Evolutionary conservation across 37 sponge, comb jelly and placozoan genomes (phyloP).

Genomic region (Chondrilla cf. caribensis): DNA sequence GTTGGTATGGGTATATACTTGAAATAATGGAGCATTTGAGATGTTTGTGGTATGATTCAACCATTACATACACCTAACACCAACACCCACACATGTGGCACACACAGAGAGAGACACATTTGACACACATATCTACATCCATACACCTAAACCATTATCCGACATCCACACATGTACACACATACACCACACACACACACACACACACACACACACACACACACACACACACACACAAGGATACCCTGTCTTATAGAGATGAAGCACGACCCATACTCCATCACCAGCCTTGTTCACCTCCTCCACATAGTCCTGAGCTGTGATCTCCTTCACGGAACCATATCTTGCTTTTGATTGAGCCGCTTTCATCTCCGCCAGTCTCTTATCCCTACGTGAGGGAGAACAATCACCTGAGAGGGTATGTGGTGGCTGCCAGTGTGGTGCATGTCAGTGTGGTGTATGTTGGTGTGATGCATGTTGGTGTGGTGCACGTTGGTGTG

Average conservation of each 20-base stretch:
- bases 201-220: slow-evolving; percentile 8
- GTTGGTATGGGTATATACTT: too few relatives aligned
- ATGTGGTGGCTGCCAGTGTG: not conserved
- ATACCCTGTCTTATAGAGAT: slow-evolving; percentile 93
- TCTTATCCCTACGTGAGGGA: slow-evolving; percentile 60
- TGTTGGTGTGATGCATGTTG: too few relatives aligned
- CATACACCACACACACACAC: slow-evolving; percentile 14
- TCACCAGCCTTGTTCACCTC: slow-evolving; percentile 99
- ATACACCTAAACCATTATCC: not conserved
- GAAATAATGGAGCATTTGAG: too few relatives aligned
- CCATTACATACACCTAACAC: too few relatives aligned
- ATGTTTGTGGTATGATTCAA: too few relatives aligned
- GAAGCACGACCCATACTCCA: slow-evolving; percentile 93
- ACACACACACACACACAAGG: slow-evolving; percentile 21
- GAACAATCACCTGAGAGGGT: not conserved
- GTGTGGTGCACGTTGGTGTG: too few relatives aligned
- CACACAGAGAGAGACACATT: not conserved
- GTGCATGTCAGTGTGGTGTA: not conserved
- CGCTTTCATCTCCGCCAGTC: slow-evolving; percentile 88
- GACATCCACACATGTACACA: slow-evolving; percentile 3
- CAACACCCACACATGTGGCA: too few relatives aligned
- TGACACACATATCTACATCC: not conserved
- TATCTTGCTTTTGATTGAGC: slow-evolving; percentile 61
- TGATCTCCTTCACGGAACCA: slow-evolving; percentile 92
- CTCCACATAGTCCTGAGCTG: slow-evolving; percentile 89